Evolutionary conservation across 2,888 invertebrate species (phyloP).

Genomic region (Eupithecia vulgata): DNA sequence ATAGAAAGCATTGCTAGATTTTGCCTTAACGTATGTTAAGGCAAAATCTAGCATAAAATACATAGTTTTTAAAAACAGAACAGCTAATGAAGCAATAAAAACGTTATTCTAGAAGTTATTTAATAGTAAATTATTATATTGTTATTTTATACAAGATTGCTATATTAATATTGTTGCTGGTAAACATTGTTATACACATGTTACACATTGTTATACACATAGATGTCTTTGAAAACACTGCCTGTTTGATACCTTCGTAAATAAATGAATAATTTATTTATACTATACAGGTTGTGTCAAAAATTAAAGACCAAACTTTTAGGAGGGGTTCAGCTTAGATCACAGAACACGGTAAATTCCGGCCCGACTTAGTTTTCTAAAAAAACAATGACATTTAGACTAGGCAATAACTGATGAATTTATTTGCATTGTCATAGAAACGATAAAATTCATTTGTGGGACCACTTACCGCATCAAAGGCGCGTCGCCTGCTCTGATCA

Average conservation of each 20-base stretch:
- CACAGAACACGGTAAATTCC: no score
- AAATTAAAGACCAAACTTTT: no score
- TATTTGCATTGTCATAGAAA: no score
- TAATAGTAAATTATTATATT: neutral
- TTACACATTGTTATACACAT: neutral
- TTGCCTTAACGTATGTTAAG: neutral
- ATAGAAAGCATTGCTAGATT: neutral
- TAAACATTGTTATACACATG: neutral
- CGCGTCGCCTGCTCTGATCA: no score
- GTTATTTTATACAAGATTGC: neutral
- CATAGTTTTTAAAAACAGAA: neutral
- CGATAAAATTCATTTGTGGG: no score
- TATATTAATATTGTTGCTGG: neutral
- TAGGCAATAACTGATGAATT: no score
- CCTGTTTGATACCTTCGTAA: neutral
- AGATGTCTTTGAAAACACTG: neutral
- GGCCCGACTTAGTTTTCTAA: no score
- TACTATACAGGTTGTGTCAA: no score
- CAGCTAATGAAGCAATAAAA: neutral
- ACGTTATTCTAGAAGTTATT: neutral
- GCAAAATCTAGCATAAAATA: no score
- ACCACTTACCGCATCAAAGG: no score
- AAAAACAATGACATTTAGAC: no score
- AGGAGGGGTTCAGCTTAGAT: no score
- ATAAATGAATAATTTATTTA: neutral